Percentiles rank a stretch among this genome's conserved stretches.
phyloP scores from a whole-genome alignment of 2,888 invertebrate species.

The Drosophila melanocephala region DNA sequence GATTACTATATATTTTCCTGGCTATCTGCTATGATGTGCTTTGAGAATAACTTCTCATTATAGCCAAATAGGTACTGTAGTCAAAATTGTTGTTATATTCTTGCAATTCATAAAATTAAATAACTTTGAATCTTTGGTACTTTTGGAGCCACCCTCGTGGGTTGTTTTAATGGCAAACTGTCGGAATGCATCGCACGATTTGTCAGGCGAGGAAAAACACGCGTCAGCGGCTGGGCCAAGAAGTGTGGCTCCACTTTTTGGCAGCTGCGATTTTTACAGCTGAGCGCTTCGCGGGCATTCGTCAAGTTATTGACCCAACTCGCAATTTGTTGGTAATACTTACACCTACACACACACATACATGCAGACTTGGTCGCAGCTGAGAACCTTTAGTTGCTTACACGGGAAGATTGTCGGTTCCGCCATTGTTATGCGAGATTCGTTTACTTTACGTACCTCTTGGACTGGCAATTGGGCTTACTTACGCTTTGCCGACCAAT shows the following conservation, averaged over 20 bases:
- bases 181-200: constrained; percentile 35
- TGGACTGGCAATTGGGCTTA: constrained; percentile 23
- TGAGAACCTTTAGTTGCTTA: constrained; percentile 48
- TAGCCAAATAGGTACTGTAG: background rate
- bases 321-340: constrained; percentile 41
- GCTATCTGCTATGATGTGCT: background rate
- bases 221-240: constrained; percentile 22
- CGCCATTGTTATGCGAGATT: constrained; percentile 31
- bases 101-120: background rate
- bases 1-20: background rate
- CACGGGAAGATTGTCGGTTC: constrained; percentile 16
- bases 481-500: constrained; percentile 37
- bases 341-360: background rate
- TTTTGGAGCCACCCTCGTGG: constrained; percentile 18
- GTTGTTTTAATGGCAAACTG: background rate
- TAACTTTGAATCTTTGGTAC: background rate
- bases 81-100: background rate
- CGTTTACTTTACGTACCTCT: constrained; percentile 6
- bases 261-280: constrained; percentile 49
- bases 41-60: background rate
- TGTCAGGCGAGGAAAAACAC: constrained; percentile 2
- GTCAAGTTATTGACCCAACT: constrained; percentile 65
- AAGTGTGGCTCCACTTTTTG: constrained; percentile 27
- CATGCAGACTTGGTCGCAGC: constrained; percentile 14
- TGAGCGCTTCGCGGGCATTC: constrained; percentile 39